Evolutionary conservation across 92 coral and sea anemone genomes (phyloP), one percentile per base, ranked within the genome.

Genomic region (Heteractis magnifica): DNA sequence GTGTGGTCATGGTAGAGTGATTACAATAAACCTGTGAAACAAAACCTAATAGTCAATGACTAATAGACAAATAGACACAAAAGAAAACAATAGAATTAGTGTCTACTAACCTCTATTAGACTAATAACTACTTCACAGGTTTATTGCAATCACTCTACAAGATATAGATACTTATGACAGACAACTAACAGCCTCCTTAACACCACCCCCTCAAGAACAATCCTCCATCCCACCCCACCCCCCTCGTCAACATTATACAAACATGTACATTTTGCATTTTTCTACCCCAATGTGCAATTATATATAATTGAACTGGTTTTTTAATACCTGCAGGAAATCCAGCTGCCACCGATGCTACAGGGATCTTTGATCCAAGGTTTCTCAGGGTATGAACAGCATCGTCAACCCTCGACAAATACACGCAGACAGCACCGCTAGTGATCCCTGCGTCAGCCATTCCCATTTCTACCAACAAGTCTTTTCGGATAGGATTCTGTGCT

Each of bases 361-460:
- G 98, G 23, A 95, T 71, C 19, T 79, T 89, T 11, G 98, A 95
- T 4, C 88, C 83, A 6, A 94, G 92, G 21, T 94, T 84, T 51
- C 87, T 85, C 1, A 95, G 91, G 16, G 98, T 94, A 70, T 84
- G 79, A n/a, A 95, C 93, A 3, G 98, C 98, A 78, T 95, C 98
- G 3, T 94, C 89, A 4, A 95, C 98, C 18, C 98, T 90, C 7
- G 94, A 88, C 5, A 95, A 87, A 83, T 94, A 95, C 26, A 95
- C 98, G 89, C 98, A 95, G 23, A 95, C 96, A n/a, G 98, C 98
- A 3, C 98, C 98, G 4, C 95, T 94, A 0, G 97, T 94, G 4
- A 95, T 85, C 9, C 82, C 90, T 81, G 85, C 90, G 18, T 93
- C 93, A 16, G 82, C 91, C 89, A 95, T 86, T 10, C 89, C 98